Conservation (phyloP, 2,888 invertebrate species). For the Allophyes oxyacanthae region DNA sequence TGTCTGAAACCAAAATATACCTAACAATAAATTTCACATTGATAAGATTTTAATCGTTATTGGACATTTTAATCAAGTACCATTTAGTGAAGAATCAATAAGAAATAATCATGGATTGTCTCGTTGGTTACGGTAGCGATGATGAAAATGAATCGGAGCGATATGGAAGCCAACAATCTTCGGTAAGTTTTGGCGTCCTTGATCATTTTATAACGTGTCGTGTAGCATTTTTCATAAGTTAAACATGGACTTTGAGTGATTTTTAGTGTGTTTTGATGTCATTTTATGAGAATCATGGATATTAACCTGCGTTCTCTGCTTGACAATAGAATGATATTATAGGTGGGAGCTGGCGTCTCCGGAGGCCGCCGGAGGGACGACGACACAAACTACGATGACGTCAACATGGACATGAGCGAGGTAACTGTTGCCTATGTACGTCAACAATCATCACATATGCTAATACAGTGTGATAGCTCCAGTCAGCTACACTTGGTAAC, state of each 20-base stretch:
- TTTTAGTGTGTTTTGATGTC: constrained; percentile 26
- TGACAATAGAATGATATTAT: constrained; percentile 89
- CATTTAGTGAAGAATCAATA: constrained; percentile 8
- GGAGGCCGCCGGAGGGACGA: constrained; percentile 80
- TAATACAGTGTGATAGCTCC: constrained; percentile 28
- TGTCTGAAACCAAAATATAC: not conserved
- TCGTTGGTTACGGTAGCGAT: constrained; percentile 94
- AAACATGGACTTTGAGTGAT: constrained; percentile 1
- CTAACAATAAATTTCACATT: not conserved
- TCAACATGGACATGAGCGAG: constrained; percentile 94
- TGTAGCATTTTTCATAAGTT: constrained; percentile 6
- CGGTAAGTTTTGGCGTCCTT: constrained; percentile 77
- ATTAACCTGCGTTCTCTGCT: constrained; percentile 90
- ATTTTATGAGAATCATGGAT: constrained; percentile 65
- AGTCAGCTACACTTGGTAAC: constrained; percentile 27
- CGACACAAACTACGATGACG: constrained; percentile 93
- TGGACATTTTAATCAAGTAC: constrained; percentile 2
- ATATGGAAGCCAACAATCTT: constrained; percentile 68
- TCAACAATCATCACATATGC: constrained; percentile 32
- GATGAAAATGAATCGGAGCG: constrained; percentile 91
- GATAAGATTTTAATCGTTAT: constrained; percentile 12
- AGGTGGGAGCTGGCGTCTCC: constrained; percentile 75
- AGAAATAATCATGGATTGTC: constrained; percentile 90
- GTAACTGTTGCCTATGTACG: constrained; percentile 77
- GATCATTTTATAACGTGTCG: constrained; percentile 30